phyloP scores from a whole-genome alignment of 2,113 vertebrate species.

The Myotis davidii region DNA sequence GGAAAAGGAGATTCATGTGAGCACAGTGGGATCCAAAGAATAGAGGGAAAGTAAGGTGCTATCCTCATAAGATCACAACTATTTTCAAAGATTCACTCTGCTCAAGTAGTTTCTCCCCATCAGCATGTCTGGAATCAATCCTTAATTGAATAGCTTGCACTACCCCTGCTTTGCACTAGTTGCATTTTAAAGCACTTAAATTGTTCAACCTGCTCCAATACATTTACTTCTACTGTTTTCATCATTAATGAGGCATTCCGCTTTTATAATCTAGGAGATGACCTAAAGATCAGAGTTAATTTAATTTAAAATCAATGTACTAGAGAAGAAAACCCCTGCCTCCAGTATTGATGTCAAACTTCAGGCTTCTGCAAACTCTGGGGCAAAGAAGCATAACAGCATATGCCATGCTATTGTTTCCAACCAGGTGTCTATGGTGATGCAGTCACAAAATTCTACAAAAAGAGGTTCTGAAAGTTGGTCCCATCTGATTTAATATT shows the following conservation, averaged over 20 bases:
- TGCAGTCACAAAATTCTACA: not conserved
- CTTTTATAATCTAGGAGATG: constrained; percentile 66
- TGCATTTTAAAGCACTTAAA: constrained; percentile 67
- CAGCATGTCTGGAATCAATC: constrained; percentile 27
- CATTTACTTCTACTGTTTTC: constrained; percentile 62
- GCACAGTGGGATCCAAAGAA: not conserved
- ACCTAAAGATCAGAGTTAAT: constrained; percentile 72
- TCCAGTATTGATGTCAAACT: not conserved
- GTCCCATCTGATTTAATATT: not conserved
- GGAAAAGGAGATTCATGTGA: not conserved
- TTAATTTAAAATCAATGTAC: constrained; percentile 76
- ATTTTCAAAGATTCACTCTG: constrained; percentile 20
- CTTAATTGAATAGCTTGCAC: constrained; percentile 51
- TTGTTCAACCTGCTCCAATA: constrained; percentile 54
- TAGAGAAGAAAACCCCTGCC: constrained; percentile 51
- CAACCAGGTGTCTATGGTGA: not conserved
- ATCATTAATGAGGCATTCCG: constrained; percentile 70
- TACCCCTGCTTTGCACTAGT: constrained; percentile 29
- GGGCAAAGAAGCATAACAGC: not conserved
- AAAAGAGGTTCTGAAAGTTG: constrained; percentile 9
- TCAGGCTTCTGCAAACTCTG: not conserved
- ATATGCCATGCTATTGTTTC: not conserved
- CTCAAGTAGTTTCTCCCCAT: constrained; percentile 4
- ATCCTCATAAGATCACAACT: not conserved
- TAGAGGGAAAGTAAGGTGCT: not conserved